Conservation (phyloP, 2,113 vertebrate species). For the Recurvirostra avosetta region DNA sequence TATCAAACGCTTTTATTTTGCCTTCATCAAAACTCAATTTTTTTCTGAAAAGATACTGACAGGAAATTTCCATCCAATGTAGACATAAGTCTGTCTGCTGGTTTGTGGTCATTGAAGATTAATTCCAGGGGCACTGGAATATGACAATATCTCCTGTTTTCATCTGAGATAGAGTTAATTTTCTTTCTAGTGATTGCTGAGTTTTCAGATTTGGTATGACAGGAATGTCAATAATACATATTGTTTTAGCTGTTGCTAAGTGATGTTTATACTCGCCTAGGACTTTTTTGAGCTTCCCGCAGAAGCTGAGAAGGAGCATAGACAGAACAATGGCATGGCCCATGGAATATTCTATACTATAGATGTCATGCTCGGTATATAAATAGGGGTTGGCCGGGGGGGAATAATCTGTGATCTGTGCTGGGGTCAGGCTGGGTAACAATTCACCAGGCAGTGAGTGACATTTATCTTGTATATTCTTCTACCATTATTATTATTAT, state of each 20-base stretch:
- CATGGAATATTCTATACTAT: neutral
- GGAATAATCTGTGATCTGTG: neutral
- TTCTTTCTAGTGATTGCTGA: neutral
- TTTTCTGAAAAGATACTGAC: neutral
- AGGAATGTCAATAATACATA: neutral
- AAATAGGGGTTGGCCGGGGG: neutral
- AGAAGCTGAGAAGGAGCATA: neutral
- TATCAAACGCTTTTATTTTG: neutral
- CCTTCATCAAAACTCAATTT: neutral
- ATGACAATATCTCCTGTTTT: neutral
- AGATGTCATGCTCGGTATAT: neutral
- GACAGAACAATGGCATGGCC: neutral
- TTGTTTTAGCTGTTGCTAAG: neutral
- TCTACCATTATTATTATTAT: neutral
- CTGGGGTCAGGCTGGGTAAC: neutral
- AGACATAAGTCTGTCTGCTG: neutral
- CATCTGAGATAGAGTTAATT: neutral
- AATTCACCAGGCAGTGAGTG: neutral
- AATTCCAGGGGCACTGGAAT: neutral
- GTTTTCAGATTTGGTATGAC: neutral
- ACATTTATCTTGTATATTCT: neutral
- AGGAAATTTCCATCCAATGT: neutral
- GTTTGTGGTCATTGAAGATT: neutral
- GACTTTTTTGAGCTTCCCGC: neutral
- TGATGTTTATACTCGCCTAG: neutral